Evolutionary conservation across 2,797 vertebrate species (phyloP).

Genomic region (Eremophila alpestris): DNA sequence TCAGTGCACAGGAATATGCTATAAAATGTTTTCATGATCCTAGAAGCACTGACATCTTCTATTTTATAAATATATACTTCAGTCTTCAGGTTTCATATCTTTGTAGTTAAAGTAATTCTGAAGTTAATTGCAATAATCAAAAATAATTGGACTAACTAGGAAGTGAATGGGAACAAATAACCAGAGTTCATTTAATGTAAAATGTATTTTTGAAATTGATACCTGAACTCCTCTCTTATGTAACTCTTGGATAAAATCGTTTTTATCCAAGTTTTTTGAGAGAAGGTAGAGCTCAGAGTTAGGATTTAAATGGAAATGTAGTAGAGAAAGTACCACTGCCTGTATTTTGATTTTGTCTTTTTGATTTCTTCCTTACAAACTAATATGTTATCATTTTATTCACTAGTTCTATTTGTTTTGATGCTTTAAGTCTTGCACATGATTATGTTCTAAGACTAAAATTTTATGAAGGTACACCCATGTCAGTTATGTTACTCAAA

Average conservation of each 20-base stretch:
- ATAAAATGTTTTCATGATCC: not conserved
- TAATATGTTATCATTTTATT: not conserved
- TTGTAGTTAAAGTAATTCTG: not conserved
- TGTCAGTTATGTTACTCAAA: not conserved
- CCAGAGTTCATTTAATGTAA: not conserved
- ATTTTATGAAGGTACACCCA: not conserved
- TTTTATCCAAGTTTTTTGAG: not conserved
- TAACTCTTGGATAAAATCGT: not conserved
- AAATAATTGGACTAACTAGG: not conserved
- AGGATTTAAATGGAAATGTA: not conserved
- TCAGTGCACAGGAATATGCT: not conserved
- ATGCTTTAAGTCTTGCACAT: rapidly evolving
- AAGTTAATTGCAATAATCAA: not conserved
- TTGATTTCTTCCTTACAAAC: not conserved
- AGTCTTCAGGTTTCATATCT: not conserved
- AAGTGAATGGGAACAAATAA: not conserved
- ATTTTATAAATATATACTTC: not conserved
- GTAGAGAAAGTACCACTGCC: not conserved
- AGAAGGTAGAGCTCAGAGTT: not conserved
- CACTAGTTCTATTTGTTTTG: not conserved
- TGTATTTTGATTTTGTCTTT: not conserved
- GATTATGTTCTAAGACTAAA: not conserved
- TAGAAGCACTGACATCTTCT: not conserved
- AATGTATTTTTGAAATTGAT: not conserved
- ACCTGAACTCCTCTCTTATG: not conserved